These are phyloP conservation scores for Holothuria leucospilota DNA, from an alignment of 53 echinoderm and acorn worm species.

Conservation along the genomic window DNA sequence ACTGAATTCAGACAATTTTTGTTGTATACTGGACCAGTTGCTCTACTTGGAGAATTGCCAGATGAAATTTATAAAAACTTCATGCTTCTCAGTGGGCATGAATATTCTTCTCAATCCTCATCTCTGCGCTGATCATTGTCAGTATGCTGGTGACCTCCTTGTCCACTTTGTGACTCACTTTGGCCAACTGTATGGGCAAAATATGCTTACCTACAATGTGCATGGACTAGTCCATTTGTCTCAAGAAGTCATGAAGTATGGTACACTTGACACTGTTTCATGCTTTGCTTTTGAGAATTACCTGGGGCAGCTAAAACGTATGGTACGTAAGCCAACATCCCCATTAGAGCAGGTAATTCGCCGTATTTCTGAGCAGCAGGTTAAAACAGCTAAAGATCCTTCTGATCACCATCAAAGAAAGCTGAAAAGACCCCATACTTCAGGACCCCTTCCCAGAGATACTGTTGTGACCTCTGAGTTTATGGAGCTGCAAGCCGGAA, in stretches of 20 bases:
- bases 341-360: conserved; percentile 45
- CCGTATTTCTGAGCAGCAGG: conserved; percentile 25
- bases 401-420: too few relatives aligned
- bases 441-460: too few relatives aligned
- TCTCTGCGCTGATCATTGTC: conserved; percentile 30
- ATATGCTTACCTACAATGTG: conserved; percentile 45
- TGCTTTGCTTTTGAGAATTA: conserved; percentile 44
- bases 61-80: conserved; percentile 55
- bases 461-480: background rate
- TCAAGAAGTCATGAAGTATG: conserved; percentile 35
- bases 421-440: too few relatives aligned
- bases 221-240: conserved; percentile 50
- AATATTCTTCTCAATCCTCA: conserved; percentile 53
- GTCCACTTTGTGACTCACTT: conserved; percentile 64
- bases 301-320: conserved; percentile 25
- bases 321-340: conserved; percentile 50
- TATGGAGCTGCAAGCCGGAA: background rate
- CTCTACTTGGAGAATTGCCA: conserved; percentile 31
- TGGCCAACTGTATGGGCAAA: conserved; percentile 62
- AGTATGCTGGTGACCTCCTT: conserved; percentile 65
- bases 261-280: conserved; percentile 39
- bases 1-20: conserved; percentile 75
- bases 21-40: conserved; percentile 68
- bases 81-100: conserved; percentile 55
- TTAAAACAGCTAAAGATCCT: too few relatives aligned